Percentiles rank a stretch among this genome's conserved stretches.
phyloP scores from a whole-genome alignment of 2,888 invertebrate species.

The Apotomis turbidana region DNA sequence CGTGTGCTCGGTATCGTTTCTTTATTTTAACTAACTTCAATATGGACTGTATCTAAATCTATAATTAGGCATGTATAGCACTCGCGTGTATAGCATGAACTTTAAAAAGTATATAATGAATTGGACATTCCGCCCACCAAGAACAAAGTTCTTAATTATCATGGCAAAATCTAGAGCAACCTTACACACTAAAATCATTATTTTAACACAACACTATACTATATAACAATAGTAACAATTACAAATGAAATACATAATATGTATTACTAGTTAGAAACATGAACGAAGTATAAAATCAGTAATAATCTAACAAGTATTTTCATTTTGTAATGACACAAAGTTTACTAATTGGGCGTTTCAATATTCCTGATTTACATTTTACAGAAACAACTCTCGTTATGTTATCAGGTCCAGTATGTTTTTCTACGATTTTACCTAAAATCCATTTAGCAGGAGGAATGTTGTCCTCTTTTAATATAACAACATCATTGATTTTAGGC shows the following conservation, averaged over 20 bases:
- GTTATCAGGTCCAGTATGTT: constrained; percentile 39
- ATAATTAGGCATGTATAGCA: background rate
- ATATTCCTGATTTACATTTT: constrained; percentile 16
- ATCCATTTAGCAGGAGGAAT: constrained; percentile 41
- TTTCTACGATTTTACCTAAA: constrained; percentile 40
- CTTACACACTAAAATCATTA: too few species aligned
- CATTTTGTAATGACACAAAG: constrained; percentile 9
- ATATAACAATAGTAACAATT: background rate
- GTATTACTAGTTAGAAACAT: background rate
- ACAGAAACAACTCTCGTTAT: constrained; percentile 40
- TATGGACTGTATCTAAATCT: constrained; percentile 2
- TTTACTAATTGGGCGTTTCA: constrained; percentile 23
- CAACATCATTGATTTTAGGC: constrained; percentile 28
- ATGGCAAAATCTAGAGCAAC: too few species aligned
- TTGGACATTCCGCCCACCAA: constrained; percentile 25
- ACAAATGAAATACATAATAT: background rate
- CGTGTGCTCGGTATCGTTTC: too few species aligned
- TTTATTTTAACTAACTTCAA: background rate
- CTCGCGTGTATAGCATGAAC: too few species aligned
- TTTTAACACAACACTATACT: too few species aligned
- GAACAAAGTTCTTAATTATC: constrained; percentile 19
- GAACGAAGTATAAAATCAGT: background rate
- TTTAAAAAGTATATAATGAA: background rate
- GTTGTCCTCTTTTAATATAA: constrained; percentile 40
- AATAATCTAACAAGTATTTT: background rate